Conservation (phyloP, 64 coral and sea anemone species). For the Dendronephthya gigantea region DNA sequence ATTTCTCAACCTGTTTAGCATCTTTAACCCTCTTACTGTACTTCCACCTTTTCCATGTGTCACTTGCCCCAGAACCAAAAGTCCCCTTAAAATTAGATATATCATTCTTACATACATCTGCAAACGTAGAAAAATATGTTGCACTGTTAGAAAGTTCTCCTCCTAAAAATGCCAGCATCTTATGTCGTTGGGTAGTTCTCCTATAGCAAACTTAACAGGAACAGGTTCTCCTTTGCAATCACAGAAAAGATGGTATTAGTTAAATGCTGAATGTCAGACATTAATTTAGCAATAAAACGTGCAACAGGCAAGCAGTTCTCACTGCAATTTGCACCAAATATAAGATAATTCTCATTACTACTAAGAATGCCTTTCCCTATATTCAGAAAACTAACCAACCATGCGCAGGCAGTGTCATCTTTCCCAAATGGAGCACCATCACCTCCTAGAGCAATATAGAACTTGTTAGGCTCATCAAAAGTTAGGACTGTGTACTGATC, state of each 20-base stretch:
- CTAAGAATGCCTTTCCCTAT: not conserved
- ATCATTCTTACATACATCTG: not conserved
- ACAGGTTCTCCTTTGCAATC: not conserved
- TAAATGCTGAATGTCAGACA: not conserved
- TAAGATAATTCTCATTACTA: not conserved
- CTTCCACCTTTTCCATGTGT: constrained; percentile 29
- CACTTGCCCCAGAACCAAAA: not conserved
- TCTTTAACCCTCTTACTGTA: constrained; percentile 36
- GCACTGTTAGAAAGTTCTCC: not conserved
- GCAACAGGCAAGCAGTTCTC: not conserved
- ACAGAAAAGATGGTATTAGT: not conserved
- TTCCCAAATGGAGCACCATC: not conserved
- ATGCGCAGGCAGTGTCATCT: not conserved
- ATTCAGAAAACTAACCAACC: not conserved
- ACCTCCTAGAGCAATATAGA: not conserved
- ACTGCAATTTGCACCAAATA: not conserved
- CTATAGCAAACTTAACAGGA: not conserved
- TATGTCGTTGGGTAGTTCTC: not conserved
- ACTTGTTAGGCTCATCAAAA: not conserved
- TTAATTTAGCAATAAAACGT: not conserved
- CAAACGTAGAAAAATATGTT: not conserved
- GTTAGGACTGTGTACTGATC: not conserved
- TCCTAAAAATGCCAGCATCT: not conserved
- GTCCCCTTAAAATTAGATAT: not conserved
- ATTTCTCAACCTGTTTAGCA: constrained; percentile 34